Evolutionary conservation across 1,140 invertebrate species (phyloP).

Genomic region (Pseudomyrmex cubaensis): DNA sequence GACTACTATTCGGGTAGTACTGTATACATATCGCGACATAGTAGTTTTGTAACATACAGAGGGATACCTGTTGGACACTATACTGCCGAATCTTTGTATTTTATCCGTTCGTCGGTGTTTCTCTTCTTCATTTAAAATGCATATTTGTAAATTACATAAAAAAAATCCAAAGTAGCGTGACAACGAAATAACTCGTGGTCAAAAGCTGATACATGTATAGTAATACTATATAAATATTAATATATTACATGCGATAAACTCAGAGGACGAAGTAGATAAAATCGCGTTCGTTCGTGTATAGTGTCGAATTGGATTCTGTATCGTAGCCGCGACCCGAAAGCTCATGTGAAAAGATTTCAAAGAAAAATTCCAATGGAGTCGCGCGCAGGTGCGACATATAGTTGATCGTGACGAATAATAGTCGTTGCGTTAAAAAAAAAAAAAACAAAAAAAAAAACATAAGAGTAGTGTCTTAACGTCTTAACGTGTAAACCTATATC

Average conservation of each 20-base stretch:
- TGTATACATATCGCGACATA: constrained; percentile 3
- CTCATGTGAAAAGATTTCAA: background rate
- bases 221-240: background rate
- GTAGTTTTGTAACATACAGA: constrained; percentile 32
- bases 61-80: constrained; percentile 34
- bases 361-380: constrained; percentile 3
- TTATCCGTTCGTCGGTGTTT: constrained; percentile 41
- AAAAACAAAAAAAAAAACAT: constrained; percentile 2
- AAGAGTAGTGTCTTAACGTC: constrained; percentile 29
- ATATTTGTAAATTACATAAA: constrained; percentile 2
- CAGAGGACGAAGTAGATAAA: constrained; percentile 8
- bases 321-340: background rate
- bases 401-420: constrained; percentile 25
- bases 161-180: background rate
- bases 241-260: background rate
- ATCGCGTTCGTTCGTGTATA: constrained; percentile 33
- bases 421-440: background rate
- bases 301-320: constrained; percentile 5
- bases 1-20: too few species aligned
- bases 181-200: constrained; percentile 34
- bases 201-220: constrained; percentile 4
- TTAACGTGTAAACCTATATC: constrained; percentile 6
- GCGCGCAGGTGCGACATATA: background rate
- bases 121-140: background rate
- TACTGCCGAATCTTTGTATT: constrained; percentile 62